Evolutionary conservation across 2,113 vertebrate genomes (phyloP), one percentile per base, ranked within the genome.

Genomic region (Atractosteus spatula): DNA sequence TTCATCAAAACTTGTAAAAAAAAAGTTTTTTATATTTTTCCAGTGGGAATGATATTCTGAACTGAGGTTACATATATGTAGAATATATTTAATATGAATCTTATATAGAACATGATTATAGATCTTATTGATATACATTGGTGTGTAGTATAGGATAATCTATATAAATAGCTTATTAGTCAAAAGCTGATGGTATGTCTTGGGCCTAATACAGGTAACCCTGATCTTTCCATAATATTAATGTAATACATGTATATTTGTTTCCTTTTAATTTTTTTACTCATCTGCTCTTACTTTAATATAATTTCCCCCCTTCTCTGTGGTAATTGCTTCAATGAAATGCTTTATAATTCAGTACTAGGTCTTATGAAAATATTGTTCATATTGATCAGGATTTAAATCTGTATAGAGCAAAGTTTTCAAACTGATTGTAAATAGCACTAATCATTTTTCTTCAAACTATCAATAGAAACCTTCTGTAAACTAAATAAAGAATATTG

Each of bases 11-110:
- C 78, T 83, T 93, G 91, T 94, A 92, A 92, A 92, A 88, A 85
- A 80, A 90, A 77, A 77, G 90, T 76, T 80, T 94, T 92, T 92
- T 92, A 92, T 95, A 94, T 95, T 95, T 95, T 94, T 96, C 87
- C 92, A 90, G 92, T 93, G 87, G 93, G 94, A 93, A 94, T 92
- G 86, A 89, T 90, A 92, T 95, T 94, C 92, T 91, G 92, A 89
- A 89, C 87, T 92, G 93, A 95, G 94, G 92, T 92, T 93, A 96
- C 87, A 91, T 93, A 93, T 77, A 83, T 97, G 96, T 98, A 98
- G 95, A 96, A 93, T 96, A 97, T 97, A 98, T 98, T 96, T 97
- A 98, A 98, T 96, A 94, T 95, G 95, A 94, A 93, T 91, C 92
- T 94, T 95, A 92, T 96, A 92, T 95, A 96, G 92, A 92, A 90